These are phyloP conservation scores for Dreissena rostriformis DNA, from an alignment of 1,140 invertebrate genomes.

Conservation along the genomic window DNA sequence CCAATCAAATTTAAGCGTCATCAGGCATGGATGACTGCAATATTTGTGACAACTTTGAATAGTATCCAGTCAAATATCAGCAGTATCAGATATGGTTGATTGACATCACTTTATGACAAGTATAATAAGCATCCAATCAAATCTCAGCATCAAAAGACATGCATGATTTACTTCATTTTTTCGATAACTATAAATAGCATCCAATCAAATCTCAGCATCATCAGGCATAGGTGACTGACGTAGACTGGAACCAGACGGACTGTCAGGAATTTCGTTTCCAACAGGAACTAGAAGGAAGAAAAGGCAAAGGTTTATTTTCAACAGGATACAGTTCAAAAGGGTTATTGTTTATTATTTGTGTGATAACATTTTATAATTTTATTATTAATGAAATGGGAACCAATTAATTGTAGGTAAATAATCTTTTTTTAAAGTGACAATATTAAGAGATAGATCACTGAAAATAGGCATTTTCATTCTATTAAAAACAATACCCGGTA, in stretches of 20 bases:
- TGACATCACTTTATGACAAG: too few species aligned
- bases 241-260: slow-evolving; percentile 67
- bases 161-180: slow-evolving; percentile 23
- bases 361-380: not conserved
- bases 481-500: too few species aligned
- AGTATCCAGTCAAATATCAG: too few species aligned
- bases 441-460: not conserved
- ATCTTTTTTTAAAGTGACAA: not conserved
- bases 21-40: too few species aligned
- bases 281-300: slow-evolving; percentile 59
- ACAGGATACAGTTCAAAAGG: not conserved
- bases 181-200: not conserved
- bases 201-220: slow-evolving; percentile 11
- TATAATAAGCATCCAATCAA: not conserved
- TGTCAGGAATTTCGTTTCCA: slow-evolving; percentile 50
- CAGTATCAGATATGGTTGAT: too few species aligned
- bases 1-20: too few species aligned
- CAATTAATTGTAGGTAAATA: not conserved
- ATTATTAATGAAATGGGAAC: not conserved
- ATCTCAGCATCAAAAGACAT: not conserved
- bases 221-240: slow-evolving; percentile 51
- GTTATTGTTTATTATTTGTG: not conserved
- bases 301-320: not conserved
- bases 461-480: slow-evolving; percentile 1
- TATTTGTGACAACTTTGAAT: too few species aligned